Percentiles rank a stretch among this genome's conserved stretches.
These are phyloP conservation scores for Megaceryle alcyon DNA, from an alignment of 2,797 vertebrate genomes.

Conservation along the genomic window DNA sequence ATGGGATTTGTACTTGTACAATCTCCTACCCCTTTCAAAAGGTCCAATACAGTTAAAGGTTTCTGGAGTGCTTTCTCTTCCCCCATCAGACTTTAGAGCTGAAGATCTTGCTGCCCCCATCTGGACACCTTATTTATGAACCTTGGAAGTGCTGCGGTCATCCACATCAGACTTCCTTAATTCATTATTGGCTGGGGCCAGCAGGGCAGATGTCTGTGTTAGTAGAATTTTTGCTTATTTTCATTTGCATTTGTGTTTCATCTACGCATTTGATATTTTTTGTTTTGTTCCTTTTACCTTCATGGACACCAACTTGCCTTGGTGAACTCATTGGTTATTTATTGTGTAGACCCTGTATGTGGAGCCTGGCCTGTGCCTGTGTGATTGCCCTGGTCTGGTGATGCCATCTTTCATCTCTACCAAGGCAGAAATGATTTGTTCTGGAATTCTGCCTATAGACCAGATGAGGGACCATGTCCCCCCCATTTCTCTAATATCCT, in stretches of 20 bases:
- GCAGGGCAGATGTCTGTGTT: not conserved
- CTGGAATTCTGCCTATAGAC: constrained; percentile 94
- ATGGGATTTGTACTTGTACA: not conserved
- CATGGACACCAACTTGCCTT: not conserved
- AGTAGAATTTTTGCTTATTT: not conserved
- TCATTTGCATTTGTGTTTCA: not conserved
- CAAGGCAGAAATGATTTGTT: constrained; percentile 98
- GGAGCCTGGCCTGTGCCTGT: constrained; percentile 91
- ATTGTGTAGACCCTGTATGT: constrained; percentile 91
- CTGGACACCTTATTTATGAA: not conserved
- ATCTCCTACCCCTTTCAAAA: not conserved
- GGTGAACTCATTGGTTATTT: not conserved
- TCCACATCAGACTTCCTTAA: not conserved
- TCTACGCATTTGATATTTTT: not conserved
- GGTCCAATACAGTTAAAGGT: not conserved
- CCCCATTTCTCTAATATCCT: constrained; percentile 94
- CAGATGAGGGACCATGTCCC: constrained; percentile 96
- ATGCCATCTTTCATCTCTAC: constrained; percentile 99
- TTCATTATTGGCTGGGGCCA: not conserved
- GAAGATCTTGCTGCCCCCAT: not conserved
- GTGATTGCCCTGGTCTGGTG: constrained; percentile 96
- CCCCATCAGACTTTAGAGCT: not conserved
- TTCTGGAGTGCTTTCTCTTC: not conserved
- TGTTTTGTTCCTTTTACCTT: not conserved
- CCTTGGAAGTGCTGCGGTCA: not conserved